Base-by-base conservation (phyloP, 2,797 vertebrate genomes). In the Cichlasoma orientale region DNA sequence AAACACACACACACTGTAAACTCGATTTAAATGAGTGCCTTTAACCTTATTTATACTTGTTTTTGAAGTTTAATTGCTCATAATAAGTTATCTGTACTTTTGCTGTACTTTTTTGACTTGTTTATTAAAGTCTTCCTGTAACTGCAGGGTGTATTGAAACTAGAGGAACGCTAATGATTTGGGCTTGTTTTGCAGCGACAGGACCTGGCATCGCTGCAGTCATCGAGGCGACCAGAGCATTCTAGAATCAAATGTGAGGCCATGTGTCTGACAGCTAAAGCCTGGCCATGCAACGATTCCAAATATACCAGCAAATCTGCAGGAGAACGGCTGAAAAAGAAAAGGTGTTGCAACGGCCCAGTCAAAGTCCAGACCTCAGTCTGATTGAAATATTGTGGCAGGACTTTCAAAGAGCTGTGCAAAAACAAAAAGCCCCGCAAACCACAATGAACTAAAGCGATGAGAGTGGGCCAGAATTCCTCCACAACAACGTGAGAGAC, bases 1-100 rank as follows among this genome's bases (percentile, higher is more conserved):
- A 84, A 75, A 85, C 21, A 85, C 29, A 78, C 71, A 59, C 19
- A 50, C 7, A 27, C 76, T 59, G 72, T 23, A 82, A 90, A 88
- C 75, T 50, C 78, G 23, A 18, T 1, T 68, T 36, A 59, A 59
- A 59, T 4, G 12, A 21, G 90, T 89, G 92, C 88, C 83, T 16
- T 31, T 31, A n/a, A 52, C 25, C 50, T 31, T 7, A 50, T 50
- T 68, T 31, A 9, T 50, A 29, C 63, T 29, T 12, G 18, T 31
- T 68, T 68, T 68, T 19, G 50, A 52, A 31, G 18, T 50, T 50
- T 50, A 68, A 23, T 1, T 11, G 18, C 25, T 31, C 9, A 11
- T n/a, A 9, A 4, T 4, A 25, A 47, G 6, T 50, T 68, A 50
- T 0, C 44, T 68, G 61, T 1, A 29, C 18, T 50, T 68, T 41